Conservation (phyloP, 2,113 vertebrate genomes). For the Tamias sibiricus region DNA sequence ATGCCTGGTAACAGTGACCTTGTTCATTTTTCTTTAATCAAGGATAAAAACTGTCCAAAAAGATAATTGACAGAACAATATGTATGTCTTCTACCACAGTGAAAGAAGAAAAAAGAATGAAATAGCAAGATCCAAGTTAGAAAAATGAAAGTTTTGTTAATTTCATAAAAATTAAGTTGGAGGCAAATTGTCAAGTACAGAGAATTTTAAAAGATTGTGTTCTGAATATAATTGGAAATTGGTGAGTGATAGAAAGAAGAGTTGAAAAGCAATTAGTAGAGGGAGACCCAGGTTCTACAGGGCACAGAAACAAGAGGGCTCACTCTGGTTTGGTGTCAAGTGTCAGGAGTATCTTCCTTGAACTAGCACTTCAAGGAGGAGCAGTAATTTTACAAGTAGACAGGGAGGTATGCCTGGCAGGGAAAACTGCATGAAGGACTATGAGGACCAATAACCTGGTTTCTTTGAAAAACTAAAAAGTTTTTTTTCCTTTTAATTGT, state of each 20-base stretch:
- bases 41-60: constrained; percentile 24
- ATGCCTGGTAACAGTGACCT: background rate
- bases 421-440: background rate
- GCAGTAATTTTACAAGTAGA: background rate
- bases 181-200: background rate
- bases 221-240: background rate
- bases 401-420: background rate
- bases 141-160: constrained; percentile 44
- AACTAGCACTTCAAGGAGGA: background rate
- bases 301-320: background rate
- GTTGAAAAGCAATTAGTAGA: background rate
- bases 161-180: constrained; percentile 50
- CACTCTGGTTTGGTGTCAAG: background rate
- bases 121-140: constrained; percentile 17
- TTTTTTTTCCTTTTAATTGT: no score
- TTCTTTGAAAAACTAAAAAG: background rate
- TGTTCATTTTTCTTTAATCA: constrained; percentile 53
- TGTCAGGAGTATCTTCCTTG: no score
- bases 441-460: fast-evolving
- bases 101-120: background rate
- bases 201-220: background rate
- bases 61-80: constrained; percentile 33
- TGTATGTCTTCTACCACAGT: background rate
- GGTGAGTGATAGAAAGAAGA: background rate
- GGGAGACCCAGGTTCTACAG: background rate